Conservation (phyloP, 2,113 vertebrate species). For the Echinops telfairi region DNA sequence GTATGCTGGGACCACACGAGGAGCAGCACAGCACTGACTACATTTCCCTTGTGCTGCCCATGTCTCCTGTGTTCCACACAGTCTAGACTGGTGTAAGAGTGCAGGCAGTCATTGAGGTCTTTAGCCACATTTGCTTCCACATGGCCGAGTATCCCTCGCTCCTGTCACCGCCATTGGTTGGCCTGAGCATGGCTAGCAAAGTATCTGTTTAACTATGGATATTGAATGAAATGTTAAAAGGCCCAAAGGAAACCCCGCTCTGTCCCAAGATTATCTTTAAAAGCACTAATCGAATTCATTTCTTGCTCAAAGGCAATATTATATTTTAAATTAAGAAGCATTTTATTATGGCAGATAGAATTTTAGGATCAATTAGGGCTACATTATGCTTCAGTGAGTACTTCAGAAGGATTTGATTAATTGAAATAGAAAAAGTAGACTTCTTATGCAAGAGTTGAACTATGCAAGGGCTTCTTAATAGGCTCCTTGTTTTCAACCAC, state of each 20-base stretch:
- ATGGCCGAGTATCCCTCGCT: background rate
- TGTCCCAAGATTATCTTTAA: background rate
- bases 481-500: conserved; percentile 84
- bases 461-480: conserved; percentile 79
- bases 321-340: conserved; percentile 59
- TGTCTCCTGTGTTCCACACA: background rate
- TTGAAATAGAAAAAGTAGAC: conserved; percentile 71
- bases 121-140: background rate
- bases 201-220: background rate
- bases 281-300: background rate
- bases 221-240: conserved; percentile 24
- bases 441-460: conserved; percentile 72
- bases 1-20: background rate
- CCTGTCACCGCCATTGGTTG: background rate
- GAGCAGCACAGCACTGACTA: background rate
- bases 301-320: conserved; percentile 45
- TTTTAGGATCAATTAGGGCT: conserved; percentile 75
- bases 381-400: conserved; percentile 65
- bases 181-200: background rate
- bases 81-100: background rate
- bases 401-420: conserved; percentile 77
- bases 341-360: conserved; percentile 64
- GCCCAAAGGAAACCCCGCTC: background rate
- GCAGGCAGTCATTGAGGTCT: background rate
- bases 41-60: background rate